Percentiles rank a stretch among this genome's conserved stretches.
Evolutionary conservation across 2,113 vertebrate genomes (phyloP).

Genomic region (Dicrurus megarhynchus): DNA sequence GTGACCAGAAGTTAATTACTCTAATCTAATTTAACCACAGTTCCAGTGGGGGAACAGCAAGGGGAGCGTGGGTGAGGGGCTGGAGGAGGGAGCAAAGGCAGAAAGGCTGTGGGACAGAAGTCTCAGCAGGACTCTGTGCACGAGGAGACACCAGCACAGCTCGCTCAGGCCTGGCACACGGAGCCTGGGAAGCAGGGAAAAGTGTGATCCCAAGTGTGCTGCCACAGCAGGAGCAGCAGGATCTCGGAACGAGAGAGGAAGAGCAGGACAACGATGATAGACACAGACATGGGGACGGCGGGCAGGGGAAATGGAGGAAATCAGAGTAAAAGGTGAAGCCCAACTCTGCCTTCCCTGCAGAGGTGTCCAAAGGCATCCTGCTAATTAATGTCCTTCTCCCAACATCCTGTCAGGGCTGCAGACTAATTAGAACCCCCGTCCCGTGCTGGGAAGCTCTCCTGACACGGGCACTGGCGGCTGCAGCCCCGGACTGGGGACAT

Average conservation of each 20-base stretch:
- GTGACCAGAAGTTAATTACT: slow-evolving; percentile 48
- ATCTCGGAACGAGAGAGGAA: not conserved
- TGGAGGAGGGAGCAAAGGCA: not conserved
- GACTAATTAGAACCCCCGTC: slow-evolving; percentile 4
- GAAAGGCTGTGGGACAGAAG: not conserved
- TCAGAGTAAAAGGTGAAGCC: not conserved
- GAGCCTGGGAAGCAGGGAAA: not conserved
- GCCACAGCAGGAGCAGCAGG: not conserved
- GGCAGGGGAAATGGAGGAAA: not conserved
- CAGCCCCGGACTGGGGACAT: not conserved
- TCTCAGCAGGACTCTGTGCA: not conserved
- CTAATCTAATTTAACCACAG: slow-evolving; percentile 23
- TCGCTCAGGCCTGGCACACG: not conserved
- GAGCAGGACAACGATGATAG: not conserved
- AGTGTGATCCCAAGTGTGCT: not conserved
- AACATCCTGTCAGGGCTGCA: not conserved
- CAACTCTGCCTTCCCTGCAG: not conserved
- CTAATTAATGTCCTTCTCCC: slow-evolving; percentile 5
- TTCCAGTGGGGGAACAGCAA: not conserved
- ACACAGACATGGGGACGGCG: not conserved
- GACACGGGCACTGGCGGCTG: not conserved
- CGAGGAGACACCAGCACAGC: not conserved
- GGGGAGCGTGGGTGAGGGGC: not conserved
- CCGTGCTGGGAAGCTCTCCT: not conserved
- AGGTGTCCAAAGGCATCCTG: not conserved